These are phyloP conservation scores for Drosophila siamana DNA, from an alignment of 2,888 invertebrate genomes.

Conservation along the genomic window DNA sequence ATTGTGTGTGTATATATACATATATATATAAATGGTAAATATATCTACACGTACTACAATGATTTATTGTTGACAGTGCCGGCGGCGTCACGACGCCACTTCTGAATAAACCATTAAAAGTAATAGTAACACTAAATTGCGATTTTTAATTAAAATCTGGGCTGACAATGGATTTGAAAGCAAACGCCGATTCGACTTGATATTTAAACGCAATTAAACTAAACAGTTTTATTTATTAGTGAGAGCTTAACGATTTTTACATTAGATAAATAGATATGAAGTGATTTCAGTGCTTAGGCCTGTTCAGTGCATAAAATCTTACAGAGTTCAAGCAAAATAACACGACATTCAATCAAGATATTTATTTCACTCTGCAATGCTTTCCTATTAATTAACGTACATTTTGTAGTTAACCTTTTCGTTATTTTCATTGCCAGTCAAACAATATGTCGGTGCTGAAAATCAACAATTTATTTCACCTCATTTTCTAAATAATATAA, in stretches of 20 bases:
- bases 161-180: neutral
- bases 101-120: neutral
- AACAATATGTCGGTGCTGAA: neutral
- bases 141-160: constrained; percentile 1
- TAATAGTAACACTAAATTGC: neutral
- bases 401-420: neutral
- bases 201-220: too few species aligned
- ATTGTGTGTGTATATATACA: neutral
- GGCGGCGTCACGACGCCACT: neutral
- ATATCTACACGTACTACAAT: neutral
- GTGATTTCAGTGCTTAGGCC: too few species aligned
- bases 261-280: too few species aligned
- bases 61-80: constrained; percentile 1
- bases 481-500: neutral
- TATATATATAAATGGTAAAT: neutral
- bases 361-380: too few species aligned
- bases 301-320: too few species aligned
- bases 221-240: too few species aligned
- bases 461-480: neutral
- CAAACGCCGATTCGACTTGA: neutral
- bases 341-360: too few species aligned
- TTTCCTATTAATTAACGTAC: neutral
- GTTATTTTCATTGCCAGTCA: neutral
- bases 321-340: too few species aligned
- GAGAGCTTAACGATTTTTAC: too few species aligned